Evolutionary conservation across 2,113 vertebrate genomes (phyloP), one percentile per base, ranked within the genome.

Genomic region (Dasyornis broadbenti): DNA sequence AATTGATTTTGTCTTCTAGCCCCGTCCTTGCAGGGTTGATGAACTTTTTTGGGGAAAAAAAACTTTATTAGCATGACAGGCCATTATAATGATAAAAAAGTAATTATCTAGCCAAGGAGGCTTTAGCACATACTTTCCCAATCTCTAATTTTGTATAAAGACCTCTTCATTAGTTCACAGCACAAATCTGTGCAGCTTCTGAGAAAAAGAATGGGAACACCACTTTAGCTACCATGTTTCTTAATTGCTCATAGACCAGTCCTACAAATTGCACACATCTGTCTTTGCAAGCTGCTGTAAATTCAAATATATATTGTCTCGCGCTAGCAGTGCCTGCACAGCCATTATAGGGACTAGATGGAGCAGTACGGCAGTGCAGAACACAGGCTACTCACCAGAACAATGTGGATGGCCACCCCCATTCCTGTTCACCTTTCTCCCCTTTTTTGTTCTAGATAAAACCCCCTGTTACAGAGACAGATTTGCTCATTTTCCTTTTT

Each of bases 71-170:
- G 44, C 40, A 76, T 2, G 44, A 92, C 82, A 96, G 76, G 65
- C 35, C 72, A 89, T 96, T 94, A 92, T 82, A 89, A 92, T 78
- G 72, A 92, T 86, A 93, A 83, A 97, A 95, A 96, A 86, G 81
- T 86, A 94, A 91, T 92, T 91, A 92, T 72, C 70, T 33, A 76
- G 42, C 63, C 64, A 89, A 81, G 57, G 11, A 81, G 53, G 49
- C 19, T 86, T 89, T 92, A 90, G 44, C 65, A 60, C 56, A 40
- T 16, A 69, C 22, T 79, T 95, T 90, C 27, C 44, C 49, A 50
- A 69, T 78, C 56, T 86, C 53, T 93, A 78, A 84, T 93, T 92
- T 93, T 83, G 76, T 90, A 75, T 50, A 86, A 90, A 92, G 47
- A 45, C 60, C 35, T 83, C 57, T 92, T 90, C 88, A 92, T 90